Percentiles rank a stretch among this genome's conserved stretches.
Evolutionary conservation across 2,888 invertebrate species (phyloP).

Genomic region (Pollenia angustigena): DNA sequence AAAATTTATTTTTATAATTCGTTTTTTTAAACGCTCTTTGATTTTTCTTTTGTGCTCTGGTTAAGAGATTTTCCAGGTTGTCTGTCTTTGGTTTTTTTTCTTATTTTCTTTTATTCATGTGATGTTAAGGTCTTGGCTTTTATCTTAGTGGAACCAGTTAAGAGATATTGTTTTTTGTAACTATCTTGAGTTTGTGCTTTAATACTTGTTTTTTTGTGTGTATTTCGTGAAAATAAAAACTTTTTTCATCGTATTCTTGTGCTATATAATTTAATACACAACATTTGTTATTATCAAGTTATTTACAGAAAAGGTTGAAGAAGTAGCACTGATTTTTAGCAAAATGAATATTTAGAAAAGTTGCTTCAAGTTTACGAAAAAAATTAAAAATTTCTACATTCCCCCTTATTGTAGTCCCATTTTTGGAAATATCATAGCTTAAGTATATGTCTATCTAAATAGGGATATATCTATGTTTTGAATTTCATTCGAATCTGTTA

Average conservation of each 20-base stretch:
- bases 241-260: background rate
- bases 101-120: background rate
- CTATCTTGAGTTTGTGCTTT: conserved; percentile 21
- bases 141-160: conserved; percentile 47
- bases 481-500: no score
- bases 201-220: conserved; percentile 8
- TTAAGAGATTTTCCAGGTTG: background rate
- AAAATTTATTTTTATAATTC: conserved; percentile 25
- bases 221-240: background rate
- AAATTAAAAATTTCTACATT: no score
- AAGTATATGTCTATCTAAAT: no score
- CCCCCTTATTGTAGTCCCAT: no score
- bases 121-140: conserved; percentile 55
- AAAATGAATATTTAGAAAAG: no score
- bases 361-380: no score
- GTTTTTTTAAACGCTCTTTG: conserved; percentile 25
- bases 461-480: no score
- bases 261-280: background rate
- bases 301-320: background rate
- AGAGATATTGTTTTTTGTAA: conserved; percentile 33
- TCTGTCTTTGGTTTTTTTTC: background rate
- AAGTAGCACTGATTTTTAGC: background rate
- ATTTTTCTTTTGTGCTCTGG: conserved; percentile 7
- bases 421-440: no score
- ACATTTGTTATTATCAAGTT: background rate